Evolutionary conservation across 1,140 invertebrate genomes (phyloP).

Genomic region (Papilio helenus): DNA sequence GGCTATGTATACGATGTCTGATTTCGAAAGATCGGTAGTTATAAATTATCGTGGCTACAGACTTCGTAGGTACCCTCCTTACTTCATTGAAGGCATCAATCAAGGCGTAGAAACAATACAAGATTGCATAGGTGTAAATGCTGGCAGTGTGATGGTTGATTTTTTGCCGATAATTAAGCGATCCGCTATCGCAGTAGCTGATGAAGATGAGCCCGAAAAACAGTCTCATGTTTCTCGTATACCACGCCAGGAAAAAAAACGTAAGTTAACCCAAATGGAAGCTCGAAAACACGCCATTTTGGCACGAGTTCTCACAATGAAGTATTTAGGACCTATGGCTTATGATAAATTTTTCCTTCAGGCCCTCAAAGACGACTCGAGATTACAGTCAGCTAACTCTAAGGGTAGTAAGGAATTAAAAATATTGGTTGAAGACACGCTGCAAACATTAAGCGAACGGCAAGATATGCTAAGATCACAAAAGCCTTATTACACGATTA

Average conservation of each 20-base stretch:
- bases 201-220: slow-evolving; percentile 64
- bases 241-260: slow-evolving; percentile 64
- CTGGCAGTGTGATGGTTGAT: slow-evolving; percentile 74
- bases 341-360: slow-evolving; percentile 83
- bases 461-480: slow-evolving; percentile 82
- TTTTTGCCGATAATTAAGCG: slow-evolving; percentile 74
- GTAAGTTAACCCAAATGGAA: slow-evolving; percentile 74
- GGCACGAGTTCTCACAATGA: slow-evolving; percentile 81
- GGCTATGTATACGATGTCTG: slow-evolving; percentile 82
- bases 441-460: slow-evolving; percentile 76
- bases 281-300: slow-evolving; percentile 77
- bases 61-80: slow-evolving; percentile 80
- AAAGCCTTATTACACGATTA: slow-evolving; percentile 83
- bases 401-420: slow-evolving; percentile 74
- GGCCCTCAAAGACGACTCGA: slow-evolving; percentile 68
- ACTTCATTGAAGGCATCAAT: slow-evolving; percentile 82
- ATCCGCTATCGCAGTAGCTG: slow-evolving; percentile 59
- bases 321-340: slow-evolving; percentile 83
- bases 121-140: slow-evolving; percentile 75
- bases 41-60: slow-evolving; percentile 78
- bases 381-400: slow-evolving; percentile 79
- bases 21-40: slow-evolving; percentile 83
- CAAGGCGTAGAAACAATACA: slow-evolving; percentile 77
- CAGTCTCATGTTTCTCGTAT: slow-evolving; percentile 67
- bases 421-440: slow-evolving; percentile 71